Conservation (phyloP, 2,113 vertebrate genomes). For the Dromiciops gliroides region DNA sequence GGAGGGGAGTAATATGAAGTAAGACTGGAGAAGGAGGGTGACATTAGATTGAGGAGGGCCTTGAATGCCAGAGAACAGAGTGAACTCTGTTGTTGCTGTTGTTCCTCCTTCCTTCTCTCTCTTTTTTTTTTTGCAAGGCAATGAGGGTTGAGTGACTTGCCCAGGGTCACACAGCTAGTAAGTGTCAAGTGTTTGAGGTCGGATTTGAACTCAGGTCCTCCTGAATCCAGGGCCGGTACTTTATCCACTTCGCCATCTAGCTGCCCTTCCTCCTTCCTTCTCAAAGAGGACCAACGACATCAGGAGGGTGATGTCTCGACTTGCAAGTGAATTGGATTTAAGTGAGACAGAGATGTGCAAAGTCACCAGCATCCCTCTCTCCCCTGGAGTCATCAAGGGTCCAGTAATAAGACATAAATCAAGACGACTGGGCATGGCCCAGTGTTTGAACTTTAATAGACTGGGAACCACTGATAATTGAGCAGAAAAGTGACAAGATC, state of each 20-base stretch:
- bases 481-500: neutral
- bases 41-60: neutral
- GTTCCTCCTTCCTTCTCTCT: neutral
- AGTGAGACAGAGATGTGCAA: too few species aligned
- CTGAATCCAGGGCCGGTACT: too few species aligned
- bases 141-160: too few species aligned
- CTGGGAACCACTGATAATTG: neutral
- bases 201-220: too few species aligned
- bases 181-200: too few species aligned
- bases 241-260: too few species aligned
- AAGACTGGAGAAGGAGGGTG: neutral
- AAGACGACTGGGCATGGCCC: too few species aligned
- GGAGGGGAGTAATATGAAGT: neutral
- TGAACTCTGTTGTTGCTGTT: neutral
- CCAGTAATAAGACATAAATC: neutral
- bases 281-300: neutral
- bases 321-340: neutral
- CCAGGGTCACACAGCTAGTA: too few species aligned
- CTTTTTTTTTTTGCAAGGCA: too few species aligned
- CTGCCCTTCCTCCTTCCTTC: neutral
- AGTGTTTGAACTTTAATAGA: too few species aligned
- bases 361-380: neutral
- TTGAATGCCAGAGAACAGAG: neutral
- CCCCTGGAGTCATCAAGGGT: neutral
- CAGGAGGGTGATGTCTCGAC: neutral